Conservation (phyloP, 2,797 vertebrate species). For the Ficedula albicollis region DNA sequence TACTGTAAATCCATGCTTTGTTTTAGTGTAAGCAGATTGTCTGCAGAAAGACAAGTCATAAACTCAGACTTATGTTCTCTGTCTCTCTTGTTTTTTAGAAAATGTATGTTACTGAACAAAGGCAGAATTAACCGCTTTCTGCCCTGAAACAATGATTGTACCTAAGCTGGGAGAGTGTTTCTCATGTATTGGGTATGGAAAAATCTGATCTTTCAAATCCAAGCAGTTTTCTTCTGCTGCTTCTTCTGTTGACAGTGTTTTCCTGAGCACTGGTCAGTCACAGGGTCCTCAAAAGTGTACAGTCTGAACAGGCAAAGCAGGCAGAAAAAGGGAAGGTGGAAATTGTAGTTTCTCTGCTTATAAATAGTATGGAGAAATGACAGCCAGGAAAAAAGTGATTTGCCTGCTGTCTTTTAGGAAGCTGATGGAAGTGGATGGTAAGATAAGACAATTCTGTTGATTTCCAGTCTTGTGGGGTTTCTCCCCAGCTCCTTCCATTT, state of each 20-base stretch:
- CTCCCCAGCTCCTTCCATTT: background rate
- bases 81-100: background rate
- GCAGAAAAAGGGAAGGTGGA: background rate
- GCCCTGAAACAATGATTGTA: background rate
- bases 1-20: background rate
- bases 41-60: background rate
- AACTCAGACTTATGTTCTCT: background rate
- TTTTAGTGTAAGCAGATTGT: background rate
- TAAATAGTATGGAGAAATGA: background rate
- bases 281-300: background rate
- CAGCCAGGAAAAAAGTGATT: background rate
- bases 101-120: background rate
- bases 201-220: background rate
- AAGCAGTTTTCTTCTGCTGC: background rate
- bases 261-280: background rate
- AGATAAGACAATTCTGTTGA: background rate
- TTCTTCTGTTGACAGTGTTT: background rate
- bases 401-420: background rate
- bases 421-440: background rate
- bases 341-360: background rate
- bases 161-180: background rate
- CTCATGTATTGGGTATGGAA: background rate
- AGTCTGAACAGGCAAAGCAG: background rate
- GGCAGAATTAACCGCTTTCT: background rate
- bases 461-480: background rate